Evolutionary conservation across 2,113 vertebrate species (phyloP).

Genomic region (Pogona vitticeps): DNA sequence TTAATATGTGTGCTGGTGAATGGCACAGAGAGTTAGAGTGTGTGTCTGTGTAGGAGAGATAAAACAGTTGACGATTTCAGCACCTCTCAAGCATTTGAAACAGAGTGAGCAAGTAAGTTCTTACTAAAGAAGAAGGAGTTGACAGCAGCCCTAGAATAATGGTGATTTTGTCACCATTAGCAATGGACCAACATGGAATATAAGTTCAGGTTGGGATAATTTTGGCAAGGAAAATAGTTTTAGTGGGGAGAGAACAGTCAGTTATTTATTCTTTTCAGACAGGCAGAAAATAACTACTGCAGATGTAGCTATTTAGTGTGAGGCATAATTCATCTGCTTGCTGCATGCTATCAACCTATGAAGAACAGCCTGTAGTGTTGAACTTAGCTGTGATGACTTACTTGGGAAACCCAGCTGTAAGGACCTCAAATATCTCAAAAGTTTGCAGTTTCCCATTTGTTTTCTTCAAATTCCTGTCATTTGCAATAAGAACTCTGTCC

Average conservation of each 20-base stretch:
- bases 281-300: conserved; percentile 53
- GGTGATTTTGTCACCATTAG: neutral
- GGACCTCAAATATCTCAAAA: conserved; percentile 46
- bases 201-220: neutral
- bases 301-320: conserved; percentile 52
- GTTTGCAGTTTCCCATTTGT: conserved; percentile 43
- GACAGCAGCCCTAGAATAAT: neutral
- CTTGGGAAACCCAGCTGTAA: conserved; percentile 58
- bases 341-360: conserved; percentile 34
- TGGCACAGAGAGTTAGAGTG: neutral
- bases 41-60: neutral
- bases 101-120: neutral
- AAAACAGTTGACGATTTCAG: too few species aligned
- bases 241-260: conserved; percentile 24
- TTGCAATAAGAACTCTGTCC: conserved; percentile 47
- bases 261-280: conserved; percentile 42
- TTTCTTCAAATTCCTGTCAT: conserved; percentile 52
- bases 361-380: conserved; percentile 38
- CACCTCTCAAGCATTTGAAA: neutral
- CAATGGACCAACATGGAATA: neutral
- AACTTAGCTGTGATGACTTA: conserved; percentile 41
- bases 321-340: conserved; percentile 62
- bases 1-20: neutral
- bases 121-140: neutral
- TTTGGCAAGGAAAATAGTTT: conserved; percentile 30